A percentile compares a stretch with the other conserved stretches of the same genome.
These are phyloP conservation scores for Nymphalis polychloros DNA, from an alignment of 2,888 invertebrate genomes.

Conservation along the genomic window DNA sequence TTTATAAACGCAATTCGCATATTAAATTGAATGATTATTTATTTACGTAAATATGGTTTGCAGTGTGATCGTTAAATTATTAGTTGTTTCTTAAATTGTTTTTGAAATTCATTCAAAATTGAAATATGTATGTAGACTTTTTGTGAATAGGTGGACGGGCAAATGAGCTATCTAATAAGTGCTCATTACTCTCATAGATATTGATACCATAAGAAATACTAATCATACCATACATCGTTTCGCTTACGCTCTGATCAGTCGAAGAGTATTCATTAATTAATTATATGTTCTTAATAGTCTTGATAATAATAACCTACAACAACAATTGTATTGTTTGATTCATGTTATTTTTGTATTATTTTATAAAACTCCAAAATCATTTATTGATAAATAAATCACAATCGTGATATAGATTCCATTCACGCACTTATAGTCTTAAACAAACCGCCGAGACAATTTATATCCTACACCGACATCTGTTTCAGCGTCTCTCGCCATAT, in stretches of 20 bases:
- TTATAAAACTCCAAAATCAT: not conserved
- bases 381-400: conserved; percentile 4
- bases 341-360: not conserved
- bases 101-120: no score
- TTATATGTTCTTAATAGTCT: no score
- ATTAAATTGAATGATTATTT: conserved; percentile 28
- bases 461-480: conserved; percentile 30
- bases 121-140: no score
- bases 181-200: no score
- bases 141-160: no score
- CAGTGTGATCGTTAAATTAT: not conserved
- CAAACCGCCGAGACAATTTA: conserved; percentile 28
- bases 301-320: no score
- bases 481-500: conserved; percentile 52
- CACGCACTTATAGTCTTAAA: conserved; percentile 26
- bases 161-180: no score
- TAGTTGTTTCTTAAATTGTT: not conserved
- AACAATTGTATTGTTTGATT: no score
- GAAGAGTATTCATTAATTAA: no score
- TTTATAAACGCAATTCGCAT: conserved; percentile 26
- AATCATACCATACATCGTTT: no score
- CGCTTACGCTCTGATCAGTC: no score
- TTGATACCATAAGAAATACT: no score
- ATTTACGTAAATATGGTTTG: conserved; percentile 3
- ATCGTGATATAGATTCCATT: conserved; percentile 17